A percentile compares a stretch with the other conserved stretches of the same genome.
phyloP scores from a whole-genome alignment of 2,888 invertebrate genomes.

The Hydrotaea cyrtoneurina region DNA sequence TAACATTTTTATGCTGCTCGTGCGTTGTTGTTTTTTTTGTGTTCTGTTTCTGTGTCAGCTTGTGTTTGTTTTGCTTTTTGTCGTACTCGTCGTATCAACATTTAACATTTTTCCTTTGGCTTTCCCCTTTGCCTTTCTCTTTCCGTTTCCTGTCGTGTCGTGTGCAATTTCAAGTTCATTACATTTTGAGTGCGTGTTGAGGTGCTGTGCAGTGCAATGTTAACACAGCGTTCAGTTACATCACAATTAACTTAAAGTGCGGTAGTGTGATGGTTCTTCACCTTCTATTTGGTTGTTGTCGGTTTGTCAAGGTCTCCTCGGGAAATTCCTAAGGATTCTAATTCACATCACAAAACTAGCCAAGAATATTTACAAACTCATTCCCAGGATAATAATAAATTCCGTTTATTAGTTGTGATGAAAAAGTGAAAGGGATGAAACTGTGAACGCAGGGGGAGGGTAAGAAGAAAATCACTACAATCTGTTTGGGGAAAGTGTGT shows the following conservation, averaged over 20 bases:
- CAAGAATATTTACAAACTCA: neutral
- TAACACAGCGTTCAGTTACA: conserved; percentile 42
- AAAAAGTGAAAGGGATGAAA: neutral
- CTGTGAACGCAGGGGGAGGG: neutral
- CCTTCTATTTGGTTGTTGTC: neutral
- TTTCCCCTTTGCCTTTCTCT: neutral
- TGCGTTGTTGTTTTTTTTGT: neutral
- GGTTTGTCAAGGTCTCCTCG: neutral
- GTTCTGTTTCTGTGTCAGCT: neutral
- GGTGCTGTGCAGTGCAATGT: conserved; percentile 14
- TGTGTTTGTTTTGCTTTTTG: neutral
- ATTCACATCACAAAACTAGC: neutral
- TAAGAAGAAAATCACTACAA: neutral
- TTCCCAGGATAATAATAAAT: neutral
- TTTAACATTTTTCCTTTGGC: conserved; percentile 8
- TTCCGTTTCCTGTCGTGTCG: neutral
- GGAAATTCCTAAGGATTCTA: neutral
- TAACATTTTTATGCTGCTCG: conserved; percentile 1
- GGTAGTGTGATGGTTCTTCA: neutral
- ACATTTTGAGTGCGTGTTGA: conserved; percentile 45
- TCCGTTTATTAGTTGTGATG: neutral
- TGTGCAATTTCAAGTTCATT: conserved; percentile 59
- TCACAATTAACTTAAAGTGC: conserved; percentile 46
- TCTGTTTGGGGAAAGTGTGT: neutral
- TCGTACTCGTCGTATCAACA: neutral